Base-by-base conservation (phyloP, 1,140 invertebrate species). In the Tetramorium parvispinum region DNA sequence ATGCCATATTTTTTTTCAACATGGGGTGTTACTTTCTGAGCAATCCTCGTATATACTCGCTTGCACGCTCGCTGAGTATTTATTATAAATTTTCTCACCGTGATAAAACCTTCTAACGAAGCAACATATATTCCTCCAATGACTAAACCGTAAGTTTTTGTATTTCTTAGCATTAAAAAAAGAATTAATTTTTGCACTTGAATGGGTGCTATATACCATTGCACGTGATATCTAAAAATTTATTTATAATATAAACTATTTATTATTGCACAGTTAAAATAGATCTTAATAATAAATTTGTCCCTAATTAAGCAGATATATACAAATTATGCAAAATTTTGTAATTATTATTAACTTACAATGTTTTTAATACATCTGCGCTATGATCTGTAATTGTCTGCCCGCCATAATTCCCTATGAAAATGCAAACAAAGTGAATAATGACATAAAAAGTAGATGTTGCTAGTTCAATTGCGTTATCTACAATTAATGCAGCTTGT, bases 101-200 rank as follows among this genome's bases (percentile, higher is more conserved):
- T 81, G 10, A 81, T 32, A 43, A 68, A 81, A 81, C 46, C 32
- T 81, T 81, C 63, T 43, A 81, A 10, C n/a, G 77, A 68, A 18
- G 63, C 63, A 32, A 70, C 46, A 37, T 68, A 81, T 53, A 81
- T 57, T 13, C 66, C 66, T 71, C 51, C 65, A 21, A 82, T 73
- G 6, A 82, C 4, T 21, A 82, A 3, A 53, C 32, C 3, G 3
- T 13, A 82, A 27, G 5, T n/a, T 24, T 32, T 82, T 21, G 37
- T 82, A 65, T 57, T 71, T 37, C n/a, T 71, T 57, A 82, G 1
- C 18, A 71, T 71, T 57, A 59, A 43, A 13, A 82, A 82, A 71
- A 82, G 40, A 46, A 71, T 82, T 55, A 82, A 59, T 71, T 82
- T 82, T 71, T 82, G 79, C 3, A 82, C 24, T 2, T 40, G 10